phyloP scores from a whole-genome alignment of 2,888 invertebrate species.

The Conops quadrifasciatus region DNA sequence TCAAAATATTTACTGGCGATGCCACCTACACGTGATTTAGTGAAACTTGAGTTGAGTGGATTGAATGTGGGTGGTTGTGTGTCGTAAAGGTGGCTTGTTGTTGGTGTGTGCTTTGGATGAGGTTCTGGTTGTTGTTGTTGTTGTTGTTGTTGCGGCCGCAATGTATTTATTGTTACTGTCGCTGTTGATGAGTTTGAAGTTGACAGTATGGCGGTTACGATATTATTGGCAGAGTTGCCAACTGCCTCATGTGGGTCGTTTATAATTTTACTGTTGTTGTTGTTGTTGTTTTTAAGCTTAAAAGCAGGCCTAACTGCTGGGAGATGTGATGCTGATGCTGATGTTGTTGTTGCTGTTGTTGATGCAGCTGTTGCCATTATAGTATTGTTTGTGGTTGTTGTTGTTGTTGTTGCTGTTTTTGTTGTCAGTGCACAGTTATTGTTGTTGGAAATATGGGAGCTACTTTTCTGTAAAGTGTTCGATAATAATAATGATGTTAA shows the following conservation, averaged over 20 bases:
- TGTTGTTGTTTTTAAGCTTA: constrained; percentile 44
- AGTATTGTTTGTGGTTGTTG: constrained; percentile 47
- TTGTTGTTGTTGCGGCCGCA: constrained; percentile 36
- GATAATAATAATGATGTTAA: not conserved
- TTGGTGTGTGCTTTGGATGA: constrained; percentile 41
- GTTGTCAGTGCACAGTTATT: constrained; percentile 51
- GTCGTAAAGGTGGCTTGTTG: constrained; percentile 53
- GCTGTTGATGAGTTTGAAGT: constrained; percentile 46
- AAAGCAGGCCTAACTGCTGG: not conserved
- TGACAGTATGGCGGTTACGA: constrained; percentile 27
- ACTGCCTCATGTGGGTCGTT: constrained; percentile 11
- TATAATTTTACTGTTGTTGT: constrained; percentile 43
- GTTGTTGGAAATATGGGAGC: constrained; percentile 60
- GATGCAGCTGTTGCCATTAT: constrained; percentile 45
- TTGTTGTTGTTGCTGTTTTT: constrained; percentile 45
- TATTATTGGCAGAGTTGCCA: constrained; percentile 19
- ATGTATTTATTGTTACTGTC: constrained; percentile 44
- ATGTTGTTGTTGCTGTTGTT: constrained; percentile 39
- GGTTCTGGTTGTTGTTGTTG: constrained; percentile 38
- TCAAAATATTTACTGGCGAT: not conserved
- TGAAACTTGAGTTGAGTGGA: constrained; percentile 44
- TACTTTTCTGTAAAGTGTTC: constrained; percentile 57
- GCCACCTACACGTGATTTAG: constrained; percentile 56
- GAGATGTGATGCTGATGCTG: constrained; percentile 43
- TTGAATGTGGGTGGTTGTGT: constrained; percentile 58